These are phyloP conservation scores for Pristionchus japonicus DNA, from an alignment of 2,888 invertebrate species.

Conservation along the genomic window DNA sequence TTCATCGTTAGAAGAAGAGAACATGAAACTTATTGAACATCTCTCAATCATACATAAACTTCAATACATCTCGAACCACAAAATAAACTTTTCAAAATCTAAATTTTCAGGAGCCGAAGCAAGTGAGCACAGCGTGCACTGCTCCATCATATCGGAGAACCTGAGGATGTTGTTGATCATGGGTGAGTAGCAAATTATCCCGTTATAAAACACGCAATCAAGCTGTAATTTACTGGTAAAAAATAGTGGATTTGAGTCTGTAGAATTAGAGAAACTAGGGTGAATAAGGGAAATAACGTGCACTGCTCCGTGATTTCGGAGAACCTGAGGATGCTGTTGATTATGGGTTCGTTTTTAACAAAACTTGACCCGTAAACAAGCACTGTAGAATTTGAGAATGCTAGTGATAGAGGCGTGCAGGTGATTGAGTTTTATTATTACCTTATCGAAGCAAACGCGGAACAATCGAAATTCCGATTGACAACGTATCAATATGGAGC, in stretches of 20 bases:
- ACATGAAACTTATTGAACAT: no score
- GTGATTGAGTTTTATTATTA: slow-evolving; percentile 54
- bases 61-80: no score
- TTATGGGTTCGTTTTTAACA: slow-evolving; percentile 50
- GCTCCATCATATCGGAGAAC: slow-evolving; percentile 53
- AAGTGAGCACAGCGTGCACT: slow-evolving; percentile 48
- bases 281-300: slow-evolving; percentile 47
- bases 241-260: no score
- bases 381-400: no score
- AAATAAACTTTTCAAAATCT: not conserved
- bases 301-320: slow-evolving; percentile 52
- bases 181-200: no score
- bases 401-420: no score
- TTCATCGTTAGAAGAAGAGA: no score
- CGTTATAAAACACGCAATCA: no score
- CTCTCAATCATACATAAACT: no score
- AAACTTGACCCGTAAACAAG: no score
- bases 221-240: no score
- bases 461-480: not conserved
- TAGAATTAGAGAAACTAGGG: no score
- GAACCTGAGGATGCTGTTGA: slow-evolving; percentile 55
- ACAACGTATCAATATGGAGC: not conserved
- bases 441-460: not conserved
- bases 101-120: slow-evolving; percentile 10
- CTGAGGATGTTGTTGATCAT: slow-evolving; percentile 52